Evolutionary conservation across 2,888 invertebrate species (phyloP), one percentile per base, ranked within the genome.

Genomic region (Drosophila planitibia): DNA sequence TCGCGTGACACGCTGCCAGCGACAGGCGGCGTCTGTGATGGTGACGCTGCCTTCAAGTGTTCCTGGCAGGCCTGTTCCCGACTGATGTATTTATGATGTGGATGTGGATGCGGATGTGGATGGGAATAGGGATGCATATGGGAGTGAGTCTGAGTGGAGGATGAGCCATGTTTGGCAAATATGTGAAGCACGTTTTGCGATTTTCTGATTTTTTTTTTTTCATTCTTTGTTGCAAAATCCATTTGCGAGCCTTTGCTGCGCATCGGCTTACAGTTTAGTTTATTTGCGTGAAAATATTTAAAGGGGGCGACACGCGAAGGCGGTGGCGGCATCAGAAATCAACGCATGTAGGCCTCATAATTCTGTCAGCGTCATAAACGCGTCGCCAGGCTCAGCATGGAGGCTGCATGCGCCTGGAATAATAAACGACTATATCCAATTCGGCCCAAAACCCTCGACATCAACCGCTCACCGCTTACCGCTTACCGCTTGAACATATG

Each of bases 341-440:
- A 90, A 81, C 90, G 89, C 87, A 87, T 87, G 87, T 87, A 85
- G 91, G 90, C 89, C 89, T 82, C 86, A 91, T 91, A 91, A 91
- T 90, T 90, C 91, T 85, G 91, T 87, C 83, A 91, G 88, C 85
- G 90, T 89, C 86, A 91, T 90, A 91, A 90, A 91, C 91, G 90
- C 82, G 91, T 79, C 86, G 83, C 89, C 77, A 74, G 83, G 85
- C 83, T 77, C 76, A 76, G 79, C 82, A 83, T 79, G 84, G 70
- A 76, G 65, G 75, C 70, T 89, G 88, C 86, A 90, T 86, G 89
- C 79, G 89, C 71, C 57, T 66, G 74, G 91, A 89, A 90, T 90
- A 90, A 84, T 89, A 90, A 90, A 86, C 87, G 83, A 83, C 79
- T 75, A 74, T 74, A 81, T 74, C 80, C 81, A 76, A 76, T 73